Evolutionary conservation across 2,113 vertebrate genomes (phyloP).

Genomic region (Proterorhinus semilunaris): DNA sequence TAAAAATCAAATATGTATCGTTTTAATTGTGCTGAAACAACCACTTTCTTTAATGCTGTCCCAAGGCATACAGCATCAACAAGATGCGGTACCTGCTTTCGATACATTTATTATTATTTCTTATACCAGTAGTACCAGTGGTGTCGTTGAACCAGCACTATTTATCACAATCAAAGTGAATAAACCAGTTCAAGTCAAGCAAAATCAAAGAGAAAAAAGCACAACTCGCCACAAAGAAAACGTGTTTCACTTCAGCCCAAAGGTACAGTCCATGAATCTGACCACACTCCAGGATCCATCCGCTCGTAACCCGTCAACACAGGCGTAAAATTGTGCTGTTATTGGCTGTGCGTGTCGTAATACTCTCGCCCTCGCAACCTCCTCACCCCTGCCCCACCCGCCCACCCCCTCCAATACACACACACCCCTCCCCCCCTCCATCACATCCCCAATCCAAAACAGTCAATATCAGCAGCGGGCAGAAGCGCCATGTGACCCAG

Average conservation of each 20-base stretch:
- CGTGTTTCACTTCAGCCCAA: not conserved
- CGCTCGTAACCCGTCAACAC: constrained; percentile 19
- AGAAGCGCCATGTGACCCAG: constrained; percentile 63
- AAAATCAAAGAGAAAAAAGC: too few relatives aligned
- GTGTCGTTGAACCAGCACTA: too few relatives aligned
- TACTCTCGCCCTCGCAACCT: constrained; percentile 12
- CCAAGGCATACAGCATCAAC: too few relatives aligned
- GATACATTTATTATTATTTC: too few relatives aligned
- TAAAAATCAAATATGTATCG: too few relatives aligned
- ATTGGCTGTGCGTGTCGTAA: constrained; percentile 39
- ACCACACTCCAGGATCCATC: constrained; percentile 15
- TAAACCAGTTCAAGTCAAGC: too few relatives aligned
- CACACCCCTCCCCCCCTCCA: not conserved
- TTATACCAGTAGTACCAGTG: too few relatives aligned
- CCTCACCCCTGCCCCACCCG: constrained; percentile 46
- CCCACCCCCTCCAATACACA: constrained; percentile 5
- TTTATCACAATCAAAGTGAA: too few relatives aligned
- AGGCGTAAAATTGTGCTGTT: constrained; percentile 24
- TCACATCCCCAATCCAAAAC: not conserved
- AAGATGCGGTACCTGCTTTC: too few relatives aligned
- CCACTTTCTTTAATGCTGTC: too few relatives aligned
- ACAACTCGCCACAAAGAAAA: not conserved
- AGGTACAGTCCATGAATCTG: constrained; percentile 2
- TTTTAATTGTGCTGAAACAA: too few relatives aligned
- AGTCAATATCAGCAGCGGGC: constrained; percentile 67